Evolutionary conservation across 2,113 vertebrate species (phyloP), one percentile per base, ranked within the genome.

Genomic region (Cromileptes altivelis): DNA sequence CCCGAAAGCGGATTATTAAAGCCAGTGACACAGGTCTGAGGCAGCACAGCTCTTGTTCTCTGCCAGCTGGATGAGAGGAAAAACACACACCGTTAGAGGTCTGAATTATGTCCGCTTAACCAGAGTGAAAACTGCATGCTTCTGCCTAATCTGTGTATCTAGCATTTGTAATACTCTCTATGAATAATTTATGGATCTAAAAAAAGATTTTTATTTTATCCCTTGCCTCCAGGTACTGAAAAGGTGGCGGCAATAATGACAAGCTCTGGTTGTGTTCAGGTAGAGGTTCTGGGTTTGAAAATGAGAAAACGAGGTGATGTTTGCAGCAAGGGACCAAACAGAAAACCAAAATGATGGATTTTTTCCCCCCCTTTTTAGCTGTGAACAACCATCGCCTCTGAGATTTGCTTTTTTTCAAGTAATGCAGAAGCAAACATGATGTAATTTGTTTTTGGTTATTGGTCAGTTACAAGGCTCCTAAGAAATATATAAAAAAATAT

Each of bases 101-200:
- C 80, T 78, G 71, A 85, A 62, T 85, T 68, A 78, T 81, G 81
- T 70, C 67, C 69, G 62, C 60, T 62, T 69, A 81, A 27, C 78
- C 33, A 62, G 33, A 78, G 58, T 58, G 47, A 85, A 86, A 84
- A 74, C 68, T 62, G 49, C 72, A 79, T 76, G 67, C 70, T 55
- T 80, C 72, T 69, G 61, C 77, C 77, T 82, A 81, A 91, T 88
- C 76, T 81, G 78, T 86, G 67, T 83, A 89, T 91, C 86, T 74
- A 69, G 62, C 71, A 69, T 87, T 85, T 87, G 70, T 65, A 61
- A 80, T 79, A 76, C 55, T 67, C 57, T 33, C 55, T 53, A 78
- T 91, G 85, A 89, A 91, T 92, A 81, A 88, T 90, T 92, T 78
- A 89, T 86, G 33, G 25, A 2, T 58, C 69, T 64, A 81, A 76